Evolutionary conservation across 2,113 vertebrate genomes (phyloP).

Genomic region (Lethenteron camtschaticum): DNA sequence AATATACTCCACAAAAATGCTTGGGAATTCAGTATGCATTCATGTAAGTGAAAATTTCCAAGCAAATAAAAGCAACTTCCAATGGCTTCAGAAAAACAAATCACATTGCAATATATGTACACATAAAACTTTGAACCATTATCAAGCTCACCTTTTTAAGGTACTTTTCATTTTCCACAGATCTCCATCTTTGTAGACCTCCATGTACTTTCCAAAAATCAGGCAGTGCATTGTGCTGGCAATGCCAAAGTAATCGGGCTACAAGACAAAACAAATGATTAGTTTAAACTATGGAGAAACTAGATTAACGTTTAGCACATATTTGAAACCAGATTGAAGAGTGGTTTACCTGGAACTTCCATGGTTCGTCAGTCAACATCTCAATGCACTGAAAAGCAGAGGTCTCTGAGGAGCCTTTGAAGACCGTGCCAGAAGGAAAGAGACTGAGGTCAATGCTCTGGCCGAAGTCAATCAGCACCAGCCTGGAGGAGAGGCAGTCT

Average conservation of each 20-base stretch:
- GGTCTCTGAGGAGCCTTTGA: constrained; percentile 51
- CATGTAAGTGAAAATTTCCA: no score
- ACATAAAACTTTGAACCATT: neutral
- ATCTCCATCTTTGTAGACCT: constrained; percentile 33
- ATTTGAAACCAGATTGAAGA: neutral
- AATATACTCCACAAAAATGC: no score
- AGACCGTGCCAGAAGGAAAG: constrained; percentile 48
- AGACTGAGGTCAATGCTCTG: constrained; percentile 79
- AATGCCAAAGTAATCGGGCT: constrained; percentile 76
- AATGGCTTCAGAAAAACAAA: constrained; percentile 29
- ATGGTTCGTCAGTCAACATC: constrained; percentile 56
- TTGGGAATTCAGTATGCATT: constrained; percentile 25
- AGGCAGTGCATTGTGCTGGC: constrained; percentile 69
- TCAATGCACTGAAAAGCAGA: constrained; percentile 80
- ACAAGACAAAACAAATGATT: neutral
- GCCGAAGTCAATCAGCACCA: constrained; percentile 63
- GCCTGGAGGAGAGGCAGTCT: constrained; percentile 39
- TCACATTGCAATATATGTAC: neutral
- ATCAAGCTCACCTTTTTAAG: constrained; percentile 42
- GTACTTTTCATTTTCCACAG: constrained; percentile 44
- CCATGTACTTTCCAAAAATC: constrained; percentile 80
- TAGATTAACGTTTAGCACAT: neutral
- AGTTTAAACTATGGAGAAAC: neutral
- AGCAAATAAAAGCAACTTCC: no score
- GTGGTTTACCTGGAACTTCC: constrained; percentile 66